These are phyloP conservation scores for Tenthredo distinguenda DNA, from an alignment of 2,888 invertebrate species.

Conservation along the genomic window DNA sequence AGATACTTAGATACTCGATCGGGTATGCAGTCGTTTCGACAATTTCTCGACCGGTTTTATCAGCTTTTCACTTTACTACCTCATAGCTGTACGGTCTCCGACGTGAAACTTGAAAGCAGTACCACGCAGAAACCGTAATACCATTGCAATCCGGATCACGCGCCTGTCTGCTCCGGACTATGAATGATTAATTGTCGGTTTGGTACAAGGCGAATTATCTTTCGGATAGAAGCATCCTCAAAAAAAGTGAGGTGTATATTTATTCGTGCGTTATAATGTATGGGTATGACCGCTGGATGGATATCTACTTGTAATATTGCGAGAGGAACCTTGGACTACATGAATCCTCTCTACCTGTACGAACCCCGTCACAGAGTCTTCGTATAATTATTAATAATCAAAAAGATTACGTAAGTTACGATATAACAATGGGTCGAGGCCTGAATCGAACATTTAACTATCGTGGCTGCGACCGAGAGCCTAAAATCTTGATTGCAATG, in stretches of 20 bases:
- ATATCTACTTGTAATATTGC: constrained; percentile 37
- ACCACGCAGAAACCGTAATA: not conserved
- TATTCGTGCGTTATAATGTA: not conserved
- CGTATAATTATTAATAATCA: not conserved
- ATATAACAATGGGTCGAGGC: not conserved
- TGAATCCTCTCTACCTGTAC: not conserved
- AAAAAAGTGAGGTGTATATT: not conserved
- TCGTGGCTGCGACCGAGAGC: not conserved
- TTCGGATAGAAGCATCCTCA: not conserved
- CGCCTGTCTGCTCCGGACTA: not conserved
- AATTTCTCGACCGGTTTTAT: constrained; percentile 39
- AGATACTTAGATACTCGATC: not conserved
- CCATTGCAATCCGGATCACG: constrained; percentile 12
- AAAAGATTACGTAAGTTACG: constrained; percentile 1
- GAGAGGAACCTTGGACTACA: constrained; percentile 41
- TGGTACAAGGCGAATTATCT: not conserved
- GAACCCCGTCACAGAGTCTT: not conserved
- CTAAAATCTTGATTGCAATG: not conserved
- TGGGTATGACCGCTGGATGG: constrained; percentile 8
- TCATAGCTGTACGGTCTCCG: not conserved
- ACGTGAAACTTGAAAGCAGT: constrained; percentile 21
- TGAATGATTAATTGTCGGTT: not conserved
- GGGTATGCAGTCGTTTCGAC: not conserved
- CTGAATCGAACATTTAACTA: not conserved
- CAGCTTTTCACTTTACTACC: constrained; percentile 36